phyloP scores from a whole-genome alignment of 2,113 vertebrate genomes.

The Elachura formosa region DNA sequence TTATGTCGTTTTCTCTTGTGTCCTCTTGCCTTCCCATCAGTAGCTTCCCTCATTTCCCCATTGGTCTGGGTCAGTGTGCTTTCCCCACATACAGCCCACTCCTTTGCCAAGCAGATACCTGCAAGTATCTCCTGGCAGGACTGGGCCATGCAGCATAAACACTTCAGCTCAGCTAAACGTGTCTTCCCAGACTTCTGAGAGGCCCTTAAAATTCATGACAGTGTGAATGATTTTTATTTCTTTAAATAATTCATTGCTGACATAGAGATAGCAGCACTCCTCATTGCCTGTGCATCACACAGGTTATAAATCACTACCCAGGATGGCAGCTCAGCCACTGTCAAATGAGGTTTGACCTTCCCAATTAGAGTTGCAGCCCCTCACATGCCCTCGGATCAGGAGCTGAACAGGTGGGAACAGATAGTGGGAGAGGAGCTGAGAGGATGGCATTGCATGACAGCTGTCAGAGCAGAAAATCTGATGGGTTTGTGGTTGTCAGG shows the following conservation, averaged over 20 bases:
- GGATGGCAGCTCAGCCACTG: neutral
- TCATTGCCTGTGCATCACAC: neutral
- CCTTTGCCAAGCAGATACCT: neutral
- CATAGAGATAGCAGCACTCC: neutral
- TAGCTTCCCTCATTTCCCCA: neutral
- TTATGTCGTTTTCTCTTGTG: rapidly evolving
- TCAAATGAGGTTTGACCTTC: neutral
- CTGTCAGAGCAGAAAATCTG: neutral
- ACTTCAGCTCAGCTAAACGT: neutral
- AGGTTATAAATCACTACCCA: neutral
- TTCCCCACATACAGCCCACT: neutral
- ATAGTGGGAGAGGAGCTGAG: neutral
- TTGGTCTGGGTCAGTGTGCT: neutral
- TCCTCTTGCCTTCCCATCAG: neutral
- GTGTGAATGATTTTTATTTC: neutral
- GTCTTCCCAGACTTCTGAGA: neutral
- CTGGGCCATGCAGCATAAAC: rapidly evolving
- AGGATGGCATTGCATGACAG: neutral
- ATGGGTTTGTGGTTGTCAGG: neutral
- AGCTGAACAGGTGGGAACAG: neutral
- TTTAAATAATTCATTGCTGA: neutral
- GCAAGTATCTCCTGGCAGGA: neutral
- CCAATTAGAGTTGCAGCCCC: neutral
- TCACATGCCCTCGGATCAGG: neutral
- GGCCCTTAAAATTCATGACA: neutral